Evolutionary conservation across 1,140 invertebrate species (phyloP).

Genomic region (Sinella curviseta): DNA sequence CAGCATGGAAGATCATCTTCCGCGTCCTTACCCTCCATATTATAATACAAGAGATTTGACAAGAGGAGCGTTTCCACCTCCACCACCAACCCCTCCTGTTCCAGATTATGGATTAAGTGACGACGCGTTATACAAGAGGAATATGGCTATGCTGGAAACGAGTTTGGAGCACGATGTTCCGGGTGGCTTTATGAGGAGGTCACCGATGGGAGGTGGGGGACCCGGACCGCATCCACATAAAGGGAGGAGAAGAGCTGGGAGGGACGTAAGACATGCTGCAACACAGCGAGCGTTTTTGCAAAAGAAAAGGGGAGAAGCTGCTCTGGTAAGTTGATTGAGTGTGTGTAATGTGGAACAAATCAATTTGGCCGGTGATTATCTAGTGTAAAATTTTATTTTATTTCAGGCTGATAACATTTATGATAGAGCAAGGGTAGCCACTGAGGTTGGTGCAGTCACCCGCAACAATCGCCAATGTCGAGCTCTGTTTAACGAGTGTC

Average conservation of each 20-base stretch:
- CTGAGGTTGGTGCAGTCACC: background rate
- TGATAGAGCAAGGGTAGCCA: background rate
- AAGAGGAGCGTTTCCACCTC: background rate
- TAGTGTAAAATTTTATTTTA: background rate
- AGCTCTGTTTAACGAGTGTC: slow-evolving; percentile 1
- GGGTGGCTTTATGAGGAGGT: background rate
- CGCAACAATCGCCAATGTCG: slow-evolving; percentile 1
- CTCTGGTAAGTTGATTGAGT: background rate
- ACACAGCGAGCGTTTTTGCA: background rate
- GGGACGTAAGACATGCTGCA: background rate
- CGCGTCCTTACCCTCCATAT: background rate
- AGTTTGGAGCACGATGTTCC: background rate
- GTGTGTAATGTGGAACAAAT: background rate
- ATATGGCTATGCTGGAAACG: background rate
- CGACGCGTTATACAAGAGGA: background rate
- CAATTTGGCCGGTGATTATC: background rate
- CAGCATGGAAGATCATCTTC: background rate
- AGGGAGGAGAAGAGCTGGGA: slow-evolving; percentile 3
- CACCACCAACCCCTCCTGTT: background rate
- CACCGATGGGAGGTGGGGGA: background rate
- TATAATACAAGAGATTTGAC: background rate
- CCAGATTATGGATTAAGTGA: background rate
- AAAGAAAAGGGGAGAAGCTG: background rate
- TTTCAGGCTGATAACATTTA: slow-evolving; percentile 1
- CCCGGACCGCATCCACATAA: background rate